phyloP scores from a whole-genome alignment of 2,888 invertebrate genomes.

The Drosophila ochracea region DNA sequence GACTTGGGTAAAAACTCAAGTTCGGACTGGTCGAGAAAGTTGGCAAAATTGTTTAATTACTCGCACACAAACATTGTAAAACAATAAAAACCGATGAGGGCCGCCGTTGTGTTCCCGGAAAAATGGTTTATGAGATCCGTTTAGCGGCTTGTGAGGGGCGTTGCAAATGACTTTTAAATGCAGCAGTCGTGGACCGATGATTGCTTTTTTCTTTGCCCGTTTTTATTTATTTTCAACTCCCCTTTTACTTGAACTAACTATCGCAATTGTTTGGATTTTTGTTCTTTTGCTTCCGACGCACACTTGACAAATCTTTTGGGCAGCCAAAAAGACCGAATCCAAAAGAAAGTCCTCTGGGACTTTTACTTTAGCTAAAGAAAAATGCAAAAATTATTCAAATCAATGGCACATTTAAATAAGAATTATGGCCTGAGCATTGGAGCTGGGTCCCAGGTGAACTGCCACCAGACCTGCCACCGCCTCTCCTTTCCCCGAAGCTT shows the following conservation, averaged over 20 bases:
- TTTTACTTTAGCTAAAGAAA: slow-evolving; percentile 25
- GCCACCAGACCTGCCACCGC: slow-evolving; percentile 27
- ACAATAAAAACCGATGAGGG: slow-evolving; percentile 60
- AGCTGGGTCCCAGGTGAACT: slow-evolving; percentile 46
- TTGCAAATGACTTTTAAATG: slow-evolving; percentile 78
- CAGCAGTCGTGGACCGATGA: slow-evolving; percentile 56
- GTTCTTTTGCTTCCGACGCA: slow-evolving; percentile 36
- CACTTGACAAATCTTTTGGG: slow-evolving; percentile 45
- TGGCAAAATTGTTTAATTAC: slow-evolving; percentile 71
- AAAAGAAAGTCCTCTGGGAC: slow-evolving; percentile 56
- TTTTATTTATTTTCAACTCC: slow-evolving; percentile 20
- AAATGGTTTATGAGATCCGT: slow-evolving; percentile 63
- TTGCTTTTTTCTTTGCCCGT: slow-evolving; percentile 41
- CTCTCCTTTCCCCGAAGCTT: background rate
- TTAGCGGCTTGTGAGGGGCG: slow-evolving; percentile 71
- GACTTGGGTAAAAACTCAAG: slow-evolving; percentile 52
- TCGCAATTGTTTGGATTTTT: slow-evolving; percentile 57
- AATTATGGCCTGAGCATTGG: slow-evolving; percentile 53
- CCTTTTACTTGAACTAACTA: slow-evolving; percentile 57
- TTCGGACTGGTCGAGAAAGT: slow-evolving; percentile 53
- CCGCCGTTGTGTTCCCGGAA: slow-evolving; percentile 39
- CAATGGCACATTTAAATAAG: slow-evolving; percentile 68
- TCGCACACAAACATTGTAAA: slow-evolving; percentile 69
- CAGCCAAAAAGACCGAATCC: slow-evolving; percentile 6
- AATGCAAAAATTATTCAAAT: slow-evolving; percentile 71